A percentile compares a stretch with the other conserved stretches of the same genome.
Evolutionary conservation across 2,888 invertebrate genomes (phyloP).

Genomic region (Chloroclysta siterata): DNA sequence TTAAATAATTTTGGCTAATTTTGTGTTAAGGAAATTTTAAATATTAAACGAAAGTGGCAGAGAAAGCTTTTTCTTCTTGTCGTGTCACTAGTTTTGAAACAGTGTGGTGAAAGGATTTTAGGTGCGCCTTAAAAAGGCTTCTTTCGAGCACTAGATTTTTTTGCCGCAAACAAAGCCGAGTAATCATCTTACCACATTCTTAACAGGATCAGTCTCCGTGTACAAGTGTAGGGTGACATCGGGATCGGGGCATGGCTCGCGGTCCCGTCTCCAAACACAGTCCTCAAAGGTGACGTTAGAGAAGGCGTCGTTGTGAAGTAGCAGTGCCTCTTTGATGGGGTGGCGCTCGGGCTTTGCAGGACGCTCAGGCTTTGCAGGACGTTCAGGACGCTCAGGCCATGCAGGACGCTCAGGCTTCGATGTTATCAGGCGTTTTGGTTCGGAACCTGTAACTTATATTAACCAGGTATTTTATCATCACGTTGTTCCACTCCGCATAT

Average conservation of each 20-base stretch:
- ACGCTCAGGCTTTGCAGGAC: constrained; percentile 62
- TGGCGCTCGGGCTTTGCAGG: constrained; percentile 57
- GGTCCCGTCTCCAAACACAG: constrained; percentile 89
- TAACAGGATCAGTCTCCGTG: constrained; percentile 82
- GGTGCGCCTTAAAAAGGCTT: too few species aligned
- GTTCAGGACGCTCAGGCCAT: too few species aligned
- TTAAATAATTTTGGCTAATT: too few species aligned
- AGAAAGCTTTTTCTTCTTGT: too few species aligned
- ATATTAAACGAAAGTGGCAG: too few species aligned
- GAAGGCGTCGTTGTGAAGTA: constrained; percentile 84
- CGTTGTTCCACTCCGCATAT: too few species aligned
- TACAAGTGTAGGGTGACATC: constrained; percentile 88
- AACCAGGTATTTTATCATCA: neutral
- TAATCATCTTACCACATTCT: constrained; percentile 65
- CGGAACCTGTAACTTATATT: constrained; percentile 4
- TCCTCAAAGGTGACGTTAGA: constrained; percentile 87
- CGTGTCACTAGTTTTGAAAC: too few species aligned
- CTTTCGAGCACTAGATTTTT: too few species aligned
- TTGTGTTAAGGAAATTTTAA: too few species aligned
- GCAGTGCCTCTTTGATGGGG: constrained; percentile 87
- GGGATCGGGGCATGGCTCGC: constrained; percentile 89
- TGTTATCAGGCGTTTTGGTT: constrained; percentile 14
- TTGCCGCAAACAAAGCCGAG: too few species aligned
- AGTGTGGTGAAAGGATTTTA: too few species aligned
- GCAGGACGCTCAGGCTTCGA: neutral